Base-by-base conservation (phyloP, 2,113 vertebrate genomes). In the Lonchura striata region DNA sequence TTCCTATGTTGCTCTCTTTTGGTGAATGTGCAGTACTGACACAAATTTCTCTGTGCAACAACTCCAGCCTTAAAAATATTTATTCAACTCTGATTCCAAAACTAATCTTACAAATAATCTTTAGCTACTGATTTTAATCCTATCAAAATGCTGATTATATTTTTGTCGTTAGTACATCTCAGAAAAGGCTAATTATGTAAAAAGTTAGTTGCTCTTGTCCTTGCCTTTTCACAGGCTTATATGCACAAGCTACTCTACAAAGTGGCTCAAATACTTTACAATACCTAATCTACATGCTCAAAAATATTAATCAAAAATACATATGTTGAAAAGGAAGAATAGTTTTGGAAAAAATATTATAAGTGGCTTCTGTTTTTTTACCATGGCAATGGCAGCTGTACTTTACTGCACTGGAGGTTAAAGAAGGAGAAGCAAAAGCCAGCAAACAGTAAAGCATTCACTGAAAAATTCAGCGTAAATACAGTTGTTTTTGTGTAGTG, bases 1-100 rank as follows among this genome's bases (percentile, higher is more conserved):
- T 90, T 97, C 97, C 94, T 90, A 90, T 96, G 85, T 96, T 98
- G 98, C 98, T 97, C 98, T 98, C 98, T 98, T 95, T 97, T 97
- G 98, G 98, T 77, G 76, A 96, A 97, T 91, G 69, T 28, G 91
- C 16, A 92, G 97, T 95, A 98, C 90, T 98, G 97, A 96, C 96
- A 94, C 46, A 72, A 87, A 71, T 75, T 61, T 63, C 61, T 35
- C 66, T 53, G 15, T 22, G 8, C 56, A 78, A 78, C 19, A 53
- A 27, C 30, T 78, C n/a, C 54, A 87, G 56, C 42, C 20, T 91
- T 84, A 74, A 92, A 92, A 72, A 86, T 65, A 90, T 74, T 90
- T 96, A 95, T 93, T 86, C 87, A 88, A 90, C 35, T 93, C 82
- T 74, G 92, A 92, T 96, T 97, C 84, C 79, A 84, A 95, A 96